Conservation (phyloP, 2,113 vertebrate species). For the Platysternon megacephalum region DNA sequence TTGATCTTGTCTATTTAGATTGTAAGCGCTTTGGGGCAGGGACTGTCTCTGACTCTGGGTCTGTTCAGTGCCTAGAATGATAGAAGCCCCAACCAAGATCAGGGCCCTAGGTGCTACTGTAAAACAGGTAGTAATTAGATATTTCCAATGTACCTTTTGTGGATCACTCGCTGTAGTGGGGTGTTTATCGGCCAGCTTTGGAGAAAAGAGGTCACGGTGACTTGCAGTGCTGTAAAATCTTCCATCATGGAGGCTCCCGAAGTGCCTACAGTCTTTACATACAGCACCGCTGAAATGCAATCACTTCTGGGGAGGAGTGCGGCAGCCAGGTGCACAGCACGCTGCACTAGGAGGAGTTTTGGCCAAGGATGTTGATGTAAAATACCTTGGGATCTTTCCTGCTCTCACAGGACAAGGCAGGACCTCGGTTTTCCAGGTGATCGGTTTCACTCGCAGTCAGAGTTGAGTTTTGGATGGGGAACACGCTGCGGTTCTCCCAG, state of each 20-base stretch:
- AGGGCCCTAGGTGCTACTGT: neutral
- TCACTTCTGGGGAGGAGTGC: neutral
- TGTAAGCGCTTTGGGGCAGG: neutral
- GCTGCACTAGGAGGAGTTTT: neutral
- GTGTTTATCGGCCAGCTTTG: neutral
- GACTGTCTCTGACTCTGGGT: neutral
- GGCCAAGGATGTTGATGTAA: neutral
- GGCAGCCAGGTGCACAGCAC: neutral
- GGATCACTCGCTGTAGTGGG: neutral
- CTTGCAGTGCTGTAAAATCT: neutral
- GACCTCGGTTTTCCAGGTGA: neutral
- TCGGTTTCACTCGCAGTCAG: neutral
- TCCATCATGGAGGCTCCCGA: neutral
- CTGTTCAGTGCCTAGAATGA: neutral
- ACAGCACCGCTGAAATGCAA: neutral
- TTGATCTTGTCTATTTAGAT: neutral
- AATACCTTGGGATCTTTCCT: neutral
- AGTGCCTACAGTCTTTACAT: neutral
- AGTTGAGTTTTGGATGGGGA: neutral
- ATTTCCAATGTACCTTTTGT: neutral
- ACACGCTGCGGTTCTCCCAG: accelerated
- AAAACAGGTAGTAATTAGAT: neutral
- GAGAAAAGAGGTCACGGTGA: neutral
- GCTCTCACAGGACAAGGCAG: neutral
- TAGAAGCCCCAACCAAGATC: neutral